These are phyloP conservation scores for Choloepus hoffmanni DNA, from an alignment of 2,113 vertebrate genomes.

Conservation along the genomic window DNA sequence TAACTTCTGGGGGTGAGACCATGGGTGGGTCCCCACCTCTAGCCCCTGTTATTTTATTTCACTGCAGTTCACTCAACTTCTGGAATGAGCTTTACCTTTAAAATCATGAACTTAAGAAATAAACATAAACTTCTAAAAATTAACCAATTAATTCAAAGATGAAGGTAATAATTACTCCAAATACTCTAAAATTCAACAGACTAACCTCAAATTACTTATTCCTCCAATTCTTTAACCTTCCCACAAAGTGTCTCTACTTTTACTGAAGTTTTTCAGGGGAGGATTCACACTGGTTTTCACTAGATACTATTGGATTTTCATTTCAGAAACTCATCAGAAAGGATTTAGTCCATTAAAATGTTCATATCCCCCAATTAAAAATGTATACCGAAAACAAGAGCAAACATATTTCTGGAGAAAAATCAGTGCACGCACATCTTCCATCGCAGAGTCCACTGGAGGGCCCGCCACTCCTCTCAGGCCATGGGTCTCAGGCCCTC, in stretches of 20 bases:
- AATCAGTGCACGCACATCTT: not conserved
- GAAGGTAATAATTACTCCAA: not conserved
- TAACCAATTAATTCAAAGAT: not conserved
- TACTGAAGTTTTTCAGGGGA: too few species aligned
- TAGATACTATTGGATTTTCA: rapidly evolving
- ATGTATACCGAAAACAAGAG: not conserved
- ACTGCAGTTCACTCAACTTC: not conserved
- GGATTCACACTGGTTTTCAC: not conserved
- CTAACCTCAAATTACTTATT: not conserved
- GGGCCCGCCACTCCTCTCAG: not conserved
- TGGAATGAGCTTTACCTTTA: not conserved
- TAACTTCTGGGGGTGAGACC: not conserved
- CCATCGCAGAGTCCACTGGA: too few species aligned
- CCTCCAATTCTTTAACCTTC: not conserved
- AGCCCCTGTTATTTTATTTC: not conserved
- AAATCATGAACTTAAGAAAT: not conserved
- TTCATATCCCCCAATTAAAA: not conserved
- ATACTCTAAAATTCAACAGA: not conserved
- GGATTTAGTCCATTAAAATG: not conserved
- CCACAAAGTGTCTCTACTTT: rapidly evolving
- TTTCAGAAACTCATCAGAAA: not conserved
- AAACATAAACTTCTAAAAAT: not conserved
- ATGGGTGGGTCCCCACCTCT: not conserved
- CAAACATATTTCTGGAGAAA: not conserved
- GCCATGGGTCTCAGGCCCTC: too few species aligned